Evolutionary conservation across 2,888 invertebrate genomes (phyloP).

Genomic region (Eupithecia subfuscata): DNA sequence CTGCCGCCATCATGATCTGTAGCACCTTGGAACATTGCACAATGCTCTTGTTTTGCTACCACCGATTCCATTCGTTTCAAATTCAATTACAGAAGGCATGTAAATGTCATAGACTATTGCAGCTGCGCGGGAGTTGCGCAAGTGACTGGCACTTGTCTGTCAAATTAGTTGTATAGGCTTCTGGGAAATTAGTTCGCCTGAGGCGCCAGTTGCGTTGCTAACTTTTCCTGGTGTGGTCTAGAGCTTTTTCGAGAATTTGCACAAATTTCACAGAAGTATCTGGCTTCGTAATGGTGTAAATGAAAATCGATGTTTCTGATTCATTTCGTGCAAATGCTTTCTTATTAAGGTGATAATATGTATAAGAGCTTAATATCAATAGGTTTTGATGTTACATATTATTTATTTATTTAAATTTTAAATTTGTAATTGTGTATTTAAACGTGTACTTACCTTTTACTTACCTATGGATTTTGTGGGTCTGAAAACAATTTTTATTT

Average conservation of each 20-base stretch:
- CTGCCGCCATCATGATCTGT: not conserved
- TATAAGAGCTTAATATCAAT: no score
- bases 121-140: constrained; percentile 51
- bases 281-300: no score
- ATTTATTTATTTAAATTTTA: no score
- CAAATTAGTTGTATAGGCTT: constrained; percentile 46
- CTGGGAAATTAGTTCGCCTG: constrained; percentile 47
- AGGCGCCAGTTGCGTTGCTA: constrained; percentile 27
- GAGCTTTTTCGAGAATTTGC: not conserved
- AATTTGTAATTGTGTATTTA: no score
- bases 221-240: not conserved
- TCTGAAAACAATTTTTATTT: no score
- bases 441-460: no score
- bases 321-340: no score
- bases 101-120: constrained; percentile 69
- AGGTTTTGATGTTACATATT: no score
- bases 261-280: not conserved
- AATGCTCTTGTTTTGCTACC: constrained; percentile 56
- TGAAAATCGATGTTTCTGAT: no score
- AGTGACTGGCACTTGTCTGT: constrained; percentile 28
- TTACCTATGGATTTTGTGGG: no score
- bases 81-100: constrained; percentile 76
- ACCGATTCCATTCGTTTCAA: constrained; percentile 66
- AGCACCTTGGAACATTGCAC: constrained; percentile 68
- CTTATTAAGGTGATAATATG: no score